Base-by-base conservation (phyloP, 2,797 vertebrate genomes). In the Manis pentadactyla region DNA sequence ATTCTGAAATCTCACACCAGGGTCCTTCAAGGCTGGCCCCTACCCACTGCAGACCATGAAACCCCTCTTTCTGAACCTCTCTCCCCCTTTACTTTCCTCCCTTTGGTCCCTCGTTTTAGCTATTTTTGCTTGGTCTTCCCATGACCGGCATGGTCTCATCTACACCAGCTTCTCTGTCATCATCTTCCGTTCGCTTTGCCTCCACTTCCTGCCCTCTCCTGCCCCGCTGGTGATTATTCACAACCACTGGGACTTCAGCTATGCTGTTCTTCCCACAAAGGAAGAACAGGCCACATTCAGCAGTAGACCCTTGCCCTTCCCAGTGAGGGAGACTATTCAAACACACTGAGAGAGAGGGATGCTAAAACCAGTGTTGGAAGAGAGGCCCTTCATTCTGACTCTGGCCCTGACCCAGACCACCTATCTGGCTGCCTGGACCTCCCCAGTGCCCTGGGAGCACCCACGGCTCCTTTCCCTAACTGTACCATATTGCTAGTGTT, bases 141-240 rank as follows among this genome's bases (percentile, higher is more conserved):
- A 7, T 69, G 12, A 53, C 55, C 14, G 71, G 29, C 42, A 87
- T 2, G 63, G 34, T 59, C n/a, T 83, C 37, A 57, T 27, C n/a
- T 53, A 10, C 0, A 93, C 3, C 21, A 66, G 2, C 64, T 73
- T 91, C 49, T 66, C 84, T 74, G 61, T 77, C 15, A 87, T 42
- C 25, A 42, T n/a, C 37, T 92, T 83, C 69, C 12, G 3, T 27
- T 42, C 64, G 34, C 19, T 59, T 77, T 27, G 66, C 51, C 57
- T 96, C 63, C 21, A 74, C 68, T 78, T 96, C 88, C 87, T 63
- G 64, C 82, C 87, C 55, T 87, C 81, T 79, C 42, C 12, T 29
- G 46, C 63, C 92, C 86, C 27, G 19, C 53, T 55, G 37, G 27
- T 39, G 63, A 89, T 23, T 21, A 7, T 10, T 14, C 0, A 7